Percentiles rank a stretch among this genome's conserved stretches.
Evolutionary conservation across 1,140 invertebrate genomes (phyloP).

Genomic region (Asbolus verrucosus): DNA sequence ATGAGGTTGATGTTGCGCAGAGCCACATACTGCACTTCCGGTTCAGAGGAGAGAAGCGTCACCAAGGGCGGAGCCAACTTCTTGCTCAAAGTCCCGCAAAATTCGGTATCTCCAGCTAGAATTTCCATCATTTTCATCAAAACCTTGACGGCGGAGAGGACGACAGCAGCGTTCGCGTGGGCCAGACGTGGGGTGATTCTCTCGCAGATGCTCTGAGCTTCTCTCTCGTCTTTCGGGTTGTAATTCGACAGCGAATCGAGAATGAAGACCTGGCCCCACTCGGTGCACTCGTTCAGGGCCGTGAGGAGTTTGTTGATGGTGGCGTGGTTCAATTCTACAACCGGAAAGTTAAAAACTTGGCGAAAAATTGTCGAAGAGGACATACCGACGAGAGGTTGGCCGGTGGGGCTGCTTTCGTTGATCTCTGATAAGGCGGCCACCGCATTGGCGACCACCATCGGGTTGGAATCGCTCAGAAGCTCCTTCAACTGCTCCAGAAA

Average conservation of each 20-base stretch:
- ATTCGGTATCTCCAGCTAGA: constrained; percentile 92
- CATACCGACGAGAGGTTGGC: constrained; percentile 85
- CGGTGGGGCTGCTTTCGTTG: constrained; percentile 94
- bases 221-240: constrained; percentile 95
- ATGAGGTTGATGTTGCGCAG: constrained; percentile 99
- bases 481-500: constrained; percentile 98
- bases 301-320: constrained; percentile 99
- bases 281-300: constrained; percentile 98
- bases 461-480: constrained; percentile 98
- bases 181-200: constrained; percentile 97
- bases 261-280: constrained; percentile 99
- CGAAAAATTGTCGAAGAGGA: no score
- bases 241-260: constrained; percentile 98
- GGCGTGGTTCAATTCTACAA: constrained; percentile 91
- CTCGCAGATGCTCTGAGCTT: constrained; percentile 99
- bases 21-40: constrained; percentile 99
- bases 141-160: constrained; percentile 97
- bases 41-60: constrained; percentile 96
- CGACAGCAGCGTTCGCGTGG: constrained; percentile 99
- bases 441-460: constrained; percentile 99
- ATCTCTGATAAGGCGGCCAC: constrained; percentile 99
- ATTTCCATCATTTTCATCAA: constrained; percentile 99
- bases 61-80: constrained; percentile 99
- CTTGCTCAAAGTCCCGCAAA: constrained; percentile 93
- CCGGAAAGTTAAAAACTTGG: no score